Evolutionary conservation across 2,113 vertebrate species (phyloP).

Genomic region (Plotosus lineatus): DNA sequence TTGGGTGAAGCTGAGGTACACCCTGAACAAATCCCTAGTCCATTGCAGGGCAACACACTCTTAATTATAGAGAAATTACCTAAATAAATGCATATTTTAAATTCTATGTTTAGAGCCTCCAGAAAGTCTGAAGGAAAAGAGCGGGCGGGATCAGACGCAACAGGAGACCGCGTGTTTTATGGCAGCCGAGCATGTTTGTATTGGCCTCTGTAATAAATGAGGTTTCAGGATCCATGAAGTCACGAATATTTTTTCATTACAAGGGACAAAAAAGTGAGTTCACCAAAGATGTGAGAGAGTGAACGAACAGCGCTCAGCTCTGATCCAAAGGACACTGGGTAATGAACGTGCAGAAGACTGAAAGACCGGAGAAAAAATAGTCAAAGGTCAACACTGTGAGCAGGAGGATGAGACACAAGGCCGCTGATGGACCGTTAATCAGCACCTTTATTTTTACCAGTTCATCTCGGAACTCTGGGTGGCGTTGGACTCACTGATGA

Average conservation of each 20-base stretch:
- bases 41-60: too few relatives aligned
- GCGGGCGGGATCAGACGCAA: slow-evolving; percentile 28
- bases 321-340: neutral
- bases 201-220: slow-evolving; percentile 34
- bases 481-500: neutral
- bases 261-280: neutral
- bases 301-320: neutral
- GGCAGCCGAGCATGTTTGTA: slow-evolving; percentile 38
- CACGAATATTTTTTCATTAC: slow-evolving; percentile 45
- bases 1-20: too few relatives aligned
- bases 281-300: neutral
- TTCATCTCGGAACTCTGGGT: neutral
- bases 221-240: slow-evolving; percentile 44
- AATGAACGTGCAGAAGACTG: neutral
- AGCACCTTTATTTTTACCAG: neutral
- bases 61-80: neutral
- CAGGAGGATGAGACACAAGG: neutral
- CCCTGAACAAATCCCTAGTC: too few relatives aligned
- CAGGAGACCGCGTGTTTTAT: slow-evolving; percentile 51
- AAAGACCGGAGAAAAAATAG: neutral
- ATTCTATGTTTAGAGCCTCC: neutral
- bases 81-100: neutral
- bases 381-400: neutral
- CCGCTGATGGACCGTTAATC: neutral
- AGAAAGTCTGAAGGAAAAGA: slow-evolving; percentile 30